phyloP scores from a whole-genome alignment of 2,888 invertebrate species.

The Yponomeuta malinellus region DNA sequence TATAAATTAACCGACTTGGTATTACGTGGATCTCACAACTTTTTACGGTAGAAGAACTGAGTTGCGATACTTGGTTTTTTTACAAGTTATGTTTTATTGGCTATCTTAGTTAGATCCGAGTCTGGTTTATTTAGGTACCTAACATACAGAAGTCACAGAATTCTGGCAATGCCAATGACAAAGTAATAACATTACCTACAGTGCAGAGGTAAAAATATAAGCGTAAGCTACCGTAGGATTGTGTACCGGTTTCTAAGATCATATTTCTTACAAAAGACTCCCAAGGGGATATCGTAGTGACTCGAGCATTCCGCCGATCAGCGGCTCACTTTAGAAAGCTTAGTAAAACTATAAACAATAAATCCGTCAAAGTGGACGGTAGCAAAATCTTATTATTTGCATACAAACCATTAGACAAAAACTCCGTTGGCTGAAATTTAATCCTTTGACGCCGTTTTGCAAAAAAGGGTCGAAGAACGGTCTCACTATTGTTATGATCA shows the following conservation, averaged over 20 bases:
- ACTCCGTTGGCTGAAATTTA: slow-evolving; percentile 40
- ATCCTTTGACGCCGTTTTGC: slow-evolving; percentile 53
- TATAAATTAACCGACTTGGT: too few relatives aligned
- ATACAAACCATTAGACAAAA: slow-evolving; percentile 61
- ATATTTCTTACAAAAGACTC: slow-evolving; percentile 35
- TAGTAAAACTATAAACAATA: slow-evolving; percentile 32
- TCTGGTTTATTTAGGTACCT: too few relatives aligned
- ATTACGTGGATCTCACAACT: too few relatives aligned
- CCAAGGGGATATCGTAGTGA: slow-evolving; percentile 35
- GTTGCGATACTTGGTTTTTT: too few relatives aligned
- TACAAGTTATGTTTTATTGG: too few relatives aligned
- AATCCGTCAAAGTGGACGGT: slow-evolving; percentile 53
- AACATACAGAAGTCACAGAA: background rate
- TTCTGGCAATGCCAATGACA: background rate
- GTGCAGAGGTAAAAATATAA: background rate
- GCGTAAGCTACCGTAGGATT: background rate
- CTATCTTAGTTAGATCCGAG: too few relatives aligned
- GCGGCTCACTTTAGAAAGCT: slow-evolving; percentile 32
- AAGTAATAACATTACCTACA: background rate
- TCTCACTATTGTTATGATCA: slow-evolving; percentile 23
- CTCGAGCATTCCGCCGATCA: slow-evolving; percentile 27
- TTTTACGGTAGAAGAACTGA: too few relatives aligned
- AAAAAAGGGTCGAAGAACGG: slow-evolving; percentile 34
- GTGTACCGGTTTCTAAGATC: slow-evolving; percentile 1
- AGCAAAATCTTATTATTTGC: slow-evolving; percentile 73